Base-by-base conservation (phyloP, 2,888 invertebrate genomes). In the Tinea semifulvella region DNA sequence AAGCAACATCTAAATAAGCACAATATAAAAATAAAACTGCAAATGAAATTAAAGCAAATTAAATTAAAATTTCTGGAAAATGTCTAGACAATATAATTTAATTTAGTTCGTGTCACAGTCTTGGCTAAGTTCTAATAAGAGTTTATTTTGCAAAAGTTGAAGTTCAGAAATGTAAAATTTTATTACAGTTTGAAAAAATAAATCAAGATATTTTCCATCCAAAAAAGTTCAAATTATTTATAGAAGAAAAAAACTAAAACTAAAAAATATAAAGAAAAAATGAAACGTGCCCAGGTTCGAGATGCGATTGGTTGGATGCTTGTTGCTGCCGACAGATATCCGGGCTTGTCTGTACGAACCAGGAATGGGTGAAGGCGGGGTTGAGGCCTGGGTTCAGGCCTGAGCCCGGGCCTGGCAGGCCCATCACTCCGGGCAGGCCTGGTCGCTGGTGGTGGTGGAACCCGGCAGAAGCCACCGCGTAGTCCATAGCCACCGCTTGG, bases 231-330 rank as follows among this genome's bases (percentile, higher is more conserved):
- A n/a, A 54, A 60, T 46, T 52, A 51, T 58, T 52, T 52, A 56
- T 44, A 22, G 47, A 35, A 53, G 43, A 54, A 49, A 56, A 55
- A 59, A 63, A 63, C 54, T 63, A 63, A 69, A 74, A 77, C 68
- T 66, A 68, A 75, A 71, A 75, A 75, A 70, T 68, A 69, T 70
- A 75, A 68, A 68, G 63, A 69, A 77, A 75, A 76, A 79, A 86
- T 82, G 84, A 80, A 85, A 89, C 91, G 89, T 91, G 91, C 93
- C 93, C 93, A 86, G 92, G 92, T 88, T 93, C 92, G 85, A 93
- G 89, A 86, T 89, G 88, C 86, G 89, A 87, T 76, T 81, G 82
- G 76, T 81, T 82, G 74, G 85, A 84, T 83, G 84, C 85, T 85
- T 83, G 84, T 84, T 92, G 91, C 87, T 91, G 89, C 73, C 85